A percentile compares a stretch with the other conserved stretches of the same genome.
phyloP scores from a whole-genome alignment of 37 sponge, comb jelly and placozoan genomes.

The Oopsacas minuta region DNA sequence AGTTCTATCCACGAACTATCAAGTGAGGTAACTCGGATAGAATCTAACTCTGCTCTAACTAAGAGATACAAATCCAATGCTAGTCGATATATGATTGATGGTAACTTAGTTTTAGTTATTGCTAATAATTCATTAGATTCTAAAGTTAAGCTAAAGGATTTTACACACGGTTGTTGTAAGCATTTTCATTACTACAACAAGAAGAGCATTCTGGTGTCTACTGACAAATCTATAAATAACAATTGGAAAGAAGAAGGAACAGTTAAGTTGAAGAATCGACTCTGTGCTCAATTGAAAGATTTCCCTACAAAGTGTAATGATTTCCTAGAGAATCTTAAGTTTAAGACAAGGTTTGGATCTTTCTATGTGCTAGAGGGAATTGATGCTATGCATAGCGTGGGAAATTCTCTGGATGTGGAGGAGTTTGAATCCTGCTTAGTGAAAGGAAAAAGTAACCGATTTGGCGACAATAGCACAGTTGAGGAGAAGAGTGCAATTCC shows the following conservation, averaged over 20 bases:
- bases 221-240: neutral
- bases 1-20: neutral
- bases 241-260: neutral
- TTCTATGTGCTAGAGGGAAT: neutral
- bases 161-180: neutral
- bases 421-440: neutral
- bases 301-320: neutral
- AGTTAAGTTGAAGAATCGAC: neutral
- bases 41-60: neutral
- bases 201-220: neutral
- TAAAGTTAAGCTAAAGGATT: neutral
- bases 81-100: neutral
- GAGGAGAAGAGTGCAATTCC: too few relatives aligned
- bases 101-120: neutral
- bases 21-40: neutral
- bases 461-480: too few relatives aligned
- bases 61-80: constrained; percentile 13
- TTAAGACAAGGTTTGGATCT: neutral
- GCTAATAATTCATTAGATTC: neutral
- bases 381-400: neutral
- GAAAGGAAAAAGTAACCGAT: neutral
- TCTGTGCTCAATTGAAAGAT: neutral
- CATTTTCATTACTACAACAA: neutral
- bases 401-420: neutral
- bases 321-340: neutral